Evolutionary conservation across 2,888 invertebrate genomes (phyloP).

Genomic region (Drosophila neoperkinsi): DNA sequence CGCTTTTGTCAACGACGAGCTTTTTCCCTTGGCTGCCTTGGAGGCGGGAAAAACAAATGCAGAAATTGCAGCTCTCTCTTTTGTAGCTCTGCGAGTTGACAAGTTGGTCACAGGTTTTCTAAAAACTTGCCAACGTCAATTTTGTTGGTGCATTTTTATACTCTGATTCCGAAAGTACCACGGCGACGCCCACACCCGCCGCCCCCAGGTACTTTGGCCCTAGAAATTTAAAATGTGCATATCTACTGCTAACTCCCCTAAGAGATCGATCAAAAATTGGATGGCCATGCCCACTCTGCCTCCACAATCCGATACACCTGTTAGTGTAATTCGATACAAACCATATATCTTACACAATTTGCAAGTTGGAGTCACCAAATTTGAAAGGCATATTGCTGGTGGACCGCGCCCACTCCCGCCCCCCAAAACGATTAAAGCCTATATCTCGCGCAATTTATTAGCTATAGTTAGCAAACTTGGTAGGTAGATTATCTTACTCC

Average conservation of each 20-base stretch:
- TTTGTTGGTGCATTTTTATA: background rate
- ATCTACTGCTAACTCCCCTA: background rate
- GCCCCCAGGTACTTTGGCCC: background rate
- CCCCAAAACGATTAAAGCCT: no score
- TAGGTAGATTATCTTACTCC: no score
- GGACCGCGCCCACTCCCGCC: no score
- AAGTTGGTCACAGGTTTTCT: constrained; percentile 9
- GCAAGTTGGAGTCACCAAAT: background rate
- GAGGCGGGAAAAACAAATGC: constrained; percentile 26
- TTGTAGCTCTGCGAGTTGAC: constrained; percentile 1
- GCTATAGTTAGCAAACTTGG: background rate
- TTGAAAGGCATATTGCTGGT: background rate
- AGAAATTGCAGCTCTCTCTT: background rate
- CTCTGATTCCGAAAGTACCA: background rate
- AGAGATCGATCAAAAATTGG: background rate
- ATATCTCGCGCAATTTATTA: background rate
- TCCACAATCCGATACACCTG: background rate
- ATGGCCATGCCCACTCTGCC: background rate
- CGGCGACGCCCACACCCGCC: background rate
- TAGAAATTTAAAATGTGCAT: background rate
- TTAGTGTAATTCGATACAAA: background rate
- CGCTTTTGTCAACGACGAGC: no score
- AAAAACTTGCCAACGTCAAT: background rate
- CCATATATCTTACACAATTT: background rate
- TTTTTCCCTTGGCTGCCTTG: constrained; percentile 23